Base-by-base conservation (phyloP, 2,113 vertebrate species). In the Nannospalax galili region DNA sequence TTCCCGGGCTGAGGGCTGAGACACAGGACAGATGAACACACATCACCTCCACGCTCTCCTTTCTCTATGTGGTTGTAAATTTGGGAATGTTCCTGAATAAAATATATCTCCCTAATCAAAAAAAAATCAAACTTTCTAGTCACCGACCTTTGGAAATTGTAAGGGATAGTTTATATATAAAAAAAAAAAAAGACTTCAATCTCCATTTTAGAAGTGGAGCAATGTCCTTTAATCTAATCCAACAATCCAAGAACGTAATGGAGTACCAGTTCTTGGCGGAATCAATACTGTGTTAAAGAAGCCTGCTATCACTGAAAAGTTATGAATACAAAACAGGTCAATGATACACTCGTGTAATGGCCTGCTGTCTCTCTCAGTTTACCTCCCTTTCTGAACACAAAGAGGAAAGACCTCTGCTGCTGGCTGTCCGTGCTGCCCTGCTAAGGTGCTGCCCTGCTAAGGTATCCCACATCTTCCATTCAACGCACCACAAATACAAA, bases 201-300 rank as follows among this genome's bases (percentile, higher is more conserved):
- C 88, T 88, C 90, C 77, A 97, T 69, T 92, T 92, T 90, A 84
- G 93, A 95, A 96, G 26, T 58, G 0, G 81, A 92, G 81, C 90
- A 78, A 65, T 94, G 91, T 92, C 94, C 95, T 95, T 96, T 97
- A 95, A 96, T 93, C 94, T 97, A 97, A 94, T 90, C 94, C 88
- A 96, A 77, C 7, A 65, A 48, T 82, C 82, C 80, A 65, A 88
- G 90, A 95, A 93, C 90, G 90, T 92, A 95, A 96, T 75, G 81
- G 90, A 93, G 90, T 85, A 95, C 95, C 96, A 95, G 96, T 95
- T 95, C 92, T 96, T 90, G 74, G 80, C 78, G 89, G 90, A 97
- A 97, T 97, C 97, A 95, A 97, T 97, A 97, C 77, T 96, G 87
- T 90, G 95, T 97, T 97, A 96, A 97, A 96, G 95, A 97, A 97